Evolutionary conservation across 1,140 invertebrate species (phyloP), one percentile per base, ranked within the genome.

Genomic region (Pseudobourletiella spinata): DNA sequence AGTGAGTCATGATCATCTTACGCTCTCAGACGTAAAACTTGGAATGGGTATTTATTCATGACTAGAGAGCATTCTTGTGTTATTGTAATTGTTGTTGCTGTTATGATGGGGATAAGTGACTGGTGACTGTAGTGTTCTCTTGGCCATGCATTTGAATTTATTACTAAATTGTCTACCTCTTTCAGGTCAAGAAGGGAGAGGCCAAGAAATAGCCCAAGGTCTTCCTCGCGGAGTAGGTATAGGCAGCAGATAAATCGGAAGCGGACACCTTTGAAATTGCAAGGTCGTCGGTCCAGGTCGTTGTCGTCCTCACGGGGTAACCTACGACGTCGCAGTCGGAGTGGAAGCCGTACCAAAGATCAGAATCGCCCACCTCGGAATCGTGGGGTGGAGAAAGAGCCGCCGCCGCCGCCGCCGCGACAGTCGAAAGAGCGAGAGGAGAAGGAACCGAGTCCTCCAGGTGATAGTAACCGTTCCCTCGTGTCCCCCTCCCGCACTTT

Each of bases 401-500:
- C 35, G n/a, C 11, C 35, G n/a, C 11, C 35, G n/a, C 11, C 35
- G n/a, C 11, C n/a, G 11, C n/a, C 35, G 11, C 35, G 35, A n/a
- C 11, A 11, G 35, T 11, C n/a, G 35, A 39, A 39, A n/a, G 35
- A 39, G n/a, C n/a, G 11, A 39, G 35, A 39, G n/a, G 20, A 48
- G 3, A 18, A 39, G 30, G 54, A 65, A 51, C 59, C 64, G n/a
- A 50, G 26, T 15, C 64, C 55, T 29, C 64, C 64, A 1, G 60
- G 56, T 35, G 51, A 42, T 2, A 56, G 28, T 29, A 28, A 22
- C 25, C 52, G 44, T n/a, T 32, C 54, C 2, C 20, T 48, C 8
- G 22, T 35, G 24, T 25, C 39, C 18, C 44, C 16, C 20, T 15
- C 52, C 32, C 48, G 22, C 3, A 59, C 28, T 30, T n/a, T n/a